phyloP scores from a whole-genome alignment of 2,888 invertebrate genomes.

The Sceliomorpha sp. region DNA sequence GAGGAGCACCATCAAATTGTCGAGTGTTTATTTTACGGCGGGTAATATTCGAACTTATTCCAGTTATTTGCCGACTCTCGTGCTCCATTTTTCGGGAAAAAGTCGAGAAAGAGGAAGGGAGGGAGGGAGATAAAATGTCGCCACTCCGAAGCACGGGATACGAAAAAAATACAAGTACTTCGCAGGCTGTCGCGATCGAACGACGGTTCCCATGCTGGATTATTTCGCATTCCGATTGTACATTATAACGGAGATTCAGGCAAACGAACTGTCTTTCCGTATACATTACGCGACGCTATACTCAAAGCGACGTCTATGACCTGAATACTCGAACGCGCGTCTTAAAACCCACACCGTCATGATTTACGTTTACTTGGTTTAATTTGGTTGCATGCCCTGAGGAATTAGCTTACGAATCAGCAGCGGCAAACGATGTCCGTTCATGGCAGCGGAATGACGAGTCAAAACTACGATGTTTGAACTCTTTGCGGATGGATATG shows the following conservation, averaged over 20 bases:
- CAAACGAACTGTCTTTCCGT: constrained; percentile 16
- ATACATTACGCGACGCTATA: constrained; percentile 18
- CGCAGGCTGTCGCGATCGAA: constrained; percentile 16
- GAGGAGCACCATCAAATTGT: constrained; percentile 15
- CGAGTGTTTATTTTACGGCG: constrained; percentile 27
- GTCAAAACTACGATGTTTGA: constrained; percentile 6
- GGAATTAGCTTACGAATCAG: constrained; percentile 15
- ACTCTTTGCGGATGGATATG: too few relatives aligned
- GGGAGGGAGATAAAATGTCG: too few relatives aligned
- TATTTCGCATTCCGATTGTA: constrained; percentile 35
- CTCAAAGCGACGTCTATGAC: constrained; percentile 17
- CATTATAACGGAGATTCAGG: constrained; percentile 6
- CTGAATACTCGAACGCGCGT: constrained; percentile 11
- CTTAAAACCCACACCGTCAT: constrained; percentile 16
- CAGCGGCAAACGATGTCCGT: background rate
- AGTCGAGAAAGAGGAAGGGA: constrained; percentile 1
- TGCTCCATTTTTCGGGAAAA: background rate
- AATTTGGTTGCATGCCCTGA: constrained; percentile 24
- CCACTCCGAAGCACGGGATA: too few relatives aligned
- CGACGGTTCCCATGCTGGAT: constrained; percentile 20
- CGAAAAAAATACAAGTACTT: background rate
- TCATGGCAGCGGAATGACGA: background rate
- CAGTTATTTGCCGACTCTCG: background rate
- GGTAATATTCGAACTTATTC: background rate
- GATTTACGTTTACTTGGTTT: constrained; percentile 13